phyloP scores from a whole-genome alignment of 2,113 vertebrate species.

The Halichoerus grypus region DNA sequence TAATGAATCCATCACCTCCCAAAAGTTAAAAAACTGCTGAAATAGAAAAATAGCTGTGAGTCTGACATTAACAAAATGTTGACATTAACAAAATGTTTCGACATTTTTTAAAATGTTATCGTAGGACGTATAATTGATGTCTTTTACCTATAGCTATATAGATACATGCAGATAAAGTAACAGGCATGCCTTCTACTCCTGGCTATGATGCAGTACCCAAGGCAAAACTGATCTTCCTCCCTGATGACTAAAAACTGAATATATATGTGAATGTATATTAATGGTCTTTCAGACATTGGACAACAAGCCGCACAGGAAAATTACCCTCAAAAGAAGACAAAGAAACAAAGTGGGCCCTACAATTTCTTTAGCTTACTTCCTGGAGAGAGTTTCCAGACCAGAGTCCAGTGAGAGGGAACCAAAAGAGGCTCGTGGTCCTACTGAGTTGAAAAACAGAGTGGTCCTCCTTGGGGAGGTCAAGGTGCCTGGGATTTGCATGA shows the following conservation, averaged over 20 bases:
- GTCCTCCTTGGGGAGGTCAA: background rate
- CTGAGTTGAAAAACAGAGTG: background rate
- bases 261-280: background rate
- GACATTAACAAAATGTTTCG: slow-evolving; percentile 51
- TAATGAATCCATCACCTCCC: background rate
- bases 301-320: background rate
- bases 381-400: background rate
- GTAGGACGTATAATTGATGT: background rate
- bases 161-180: background rate
- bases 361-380: background rate
- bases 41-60: slow-evolving; percentile 6
- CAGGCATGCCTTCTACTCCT: background rate
- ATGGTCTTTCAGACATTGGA: background rate
- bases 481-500: background rate
- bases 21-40: slow-evolving; percentile 18
- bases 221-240: background rate
- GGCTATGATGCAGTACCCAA: background rate
- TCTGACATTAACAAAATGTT: slow-evolving; percentile 31
- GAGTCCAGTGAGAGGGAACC: background rate
- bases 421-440: too few species aligned
- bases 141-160: background rate
- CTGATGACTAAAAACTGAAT: background rate
- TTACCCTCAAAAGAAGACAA: background rate
- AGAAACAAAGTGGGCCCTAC: background rate
- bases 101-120: slow-evolving; percentile 23